phyloP scores from a whole-genome alignment of 2,797 vertebrate genomes.

The Eremophila alpestris region DNA sequence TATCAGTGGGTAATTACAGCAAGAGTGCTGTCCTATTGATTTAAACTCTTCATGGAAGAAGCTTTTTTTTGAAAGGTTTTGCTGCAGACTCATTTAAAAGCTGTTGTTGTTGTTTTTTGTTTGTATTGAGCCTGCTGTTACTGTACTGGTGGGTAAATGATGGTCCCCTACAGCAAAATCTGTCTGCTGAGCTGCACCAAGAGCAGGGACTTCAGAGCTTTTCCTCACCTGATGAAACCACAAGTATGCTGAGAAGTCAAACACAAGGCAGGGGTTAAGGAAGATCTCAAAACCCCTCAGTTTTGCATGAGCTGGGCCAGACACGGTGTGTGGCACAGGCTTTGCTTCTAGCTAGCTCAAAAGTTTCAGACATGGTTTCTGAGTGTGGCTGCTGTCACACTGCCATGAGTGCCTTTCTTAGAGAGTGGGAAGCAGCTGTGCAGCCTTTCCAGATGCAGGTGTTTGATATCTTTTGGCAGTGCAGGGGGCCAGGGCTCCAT shows the following conservation, averaged over 20 bases:
- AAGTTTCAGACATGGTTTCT: fast-evolving
- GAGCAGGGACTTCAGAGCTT: background rate
- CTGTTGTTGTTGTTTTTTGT: background rate
- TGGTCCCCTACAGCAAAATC: background rate
- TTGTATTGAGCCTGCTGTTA: background rate
- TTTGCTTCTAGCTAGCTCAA: background rate
- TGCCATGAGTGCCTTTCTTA: background rate
- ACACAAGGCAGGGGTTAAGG: background rate
- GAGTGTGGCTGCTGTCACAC: background rate
- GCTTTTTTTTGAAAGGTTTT: background rate
- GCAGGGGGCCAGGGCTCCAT: fast-evolving
- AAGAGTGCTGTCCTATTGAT: constrained; percentile 24
- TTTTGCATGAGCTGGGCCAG: background rate
- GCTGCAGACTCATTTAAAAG: background rate
- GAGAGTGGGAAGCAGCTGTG: background rate
- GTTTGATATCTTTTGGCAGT: background rate
- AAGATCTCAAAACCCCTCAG: background rate
- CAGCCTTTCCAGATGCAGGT: background rate
- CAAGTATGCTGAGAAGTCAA: background rate
- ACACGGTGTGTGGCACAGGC: background rate
- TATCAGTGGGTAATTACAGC: constrained; percentile 20
- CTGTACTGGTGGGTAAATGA: background rate
- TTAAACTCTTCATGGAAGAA: constrained; percentile 5
- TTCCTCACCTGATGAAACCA: background rate
- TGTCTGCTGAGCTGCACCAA: background rate